Base-by-base conservation (phyloP, 2,888 invertebrate genomes). In the Andrena marginata region DNA sequence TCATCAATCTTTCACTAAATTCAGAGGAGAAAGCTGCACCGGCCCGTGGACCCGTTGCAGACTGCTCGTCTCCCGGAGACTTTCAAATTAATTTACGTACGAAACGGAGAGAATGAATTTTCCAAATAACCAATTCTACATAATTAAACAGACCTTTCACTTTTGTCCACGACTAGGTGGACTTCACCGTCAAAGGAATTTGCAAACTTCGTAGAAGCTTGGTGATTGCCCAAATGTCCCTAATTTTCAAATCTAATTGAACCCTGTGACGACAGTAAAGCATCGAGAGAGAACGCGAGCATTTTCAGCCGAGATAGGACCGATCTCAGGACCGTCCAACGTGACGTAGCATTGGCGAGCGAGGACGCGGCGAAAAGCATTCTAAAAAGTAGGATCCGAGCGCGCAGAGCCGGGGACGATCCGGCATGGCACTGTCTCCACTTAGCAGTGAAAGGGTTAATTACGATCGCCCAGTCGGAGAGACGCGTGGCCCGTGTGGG, bases 381-480 rank as follows among this genome's bases (percentile, higher is more conserved):
- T 65, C 42, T 29, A 48, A 48, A 62, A 62, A 31, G 4, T 31
- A 8, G 29, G 10, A 13, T 69, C n/a, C 29, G 51, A 56, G 60
- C 33, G 54, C n/a, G 33, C 33, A 51, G 49, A 67, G 13, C 68
- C 48, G 64, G 56, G 26, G 77, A 51, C 60, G 68, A 63, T 62
- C 51, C 62, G 26, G 72, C 48, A 63, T 63, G 56, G 56, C 71
- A 59, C 35, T 72, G 82, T 72, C 82, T 73, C 74, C 82, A 71
- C 78, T 87, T 72, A 79, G 71, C 82, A 75, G 88, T 89, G 88
- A 89, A 88, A 88, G 88, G 88, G 80, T 88, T 88, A 88, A 87
- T 88, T 87, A 89, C 72, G 83, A 85, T 78, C 79, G 79, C 71
- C 68, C 63, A 73, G 77, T 63, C 48, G 65, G 63, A 76, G 65